phyloP scores from a whole-genome alignment of 2,113 vertebrate species.

The Eonycteris spelaea region DNA sequence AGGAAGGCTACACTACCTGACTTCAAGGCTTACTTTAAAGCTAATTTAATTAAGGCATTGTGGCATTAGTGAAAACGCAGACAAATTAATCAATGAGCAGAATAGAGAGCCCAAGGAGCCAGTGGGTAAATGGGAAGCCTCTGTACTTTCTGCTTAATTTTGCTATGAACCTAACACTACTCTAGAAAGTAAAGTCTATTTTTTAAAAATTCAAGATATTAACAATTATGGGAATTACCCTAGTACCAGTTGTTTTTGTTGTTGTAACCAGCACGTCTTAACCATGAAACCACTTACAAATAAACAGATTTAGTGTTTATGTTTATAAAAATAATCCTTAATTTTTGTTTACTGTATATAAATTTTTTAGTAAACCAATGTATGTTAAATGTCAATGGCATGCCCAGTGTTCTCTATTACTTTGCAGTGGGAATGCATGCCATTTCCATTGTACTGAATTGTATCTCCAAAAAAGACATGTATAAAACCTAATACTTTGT shows the following conservation, averaged over 20 bases:
- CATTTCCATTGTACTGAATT: background rate
- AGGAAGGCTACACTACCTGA: background rate
- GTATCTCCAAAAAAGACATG: background rate
- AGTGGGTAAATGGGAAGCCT: background rate
- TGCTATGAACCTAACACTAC: background rate
- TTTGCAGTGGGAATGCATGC: background rate
- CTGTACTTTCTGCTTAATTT: background rate
- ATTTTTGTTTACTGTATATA: background rate
- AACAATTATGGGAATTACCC: background rate
- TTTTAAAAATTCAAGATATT: background rate
- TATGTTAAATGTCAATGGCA: background rate
- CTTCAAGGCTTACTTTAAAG: background rate
- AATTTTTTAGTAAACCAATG: background rate
- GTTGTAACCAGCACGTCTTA: background rate
- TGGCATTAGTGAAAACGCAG: background rate
- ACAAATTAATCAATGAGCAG: background rate
- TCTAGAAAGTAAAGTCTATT: background rate
- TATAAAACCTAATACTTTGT: background rate
- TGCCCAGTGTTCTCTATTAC: background rate
- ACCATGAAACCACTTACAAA: background rate
- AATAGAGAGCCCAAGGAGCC: background rate
- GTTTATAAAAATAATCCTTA: background rate
- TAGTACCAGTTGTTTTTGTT: background rate
- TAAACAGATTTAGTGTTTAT: background rate
- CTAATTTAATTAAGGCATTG: background rate